phyloP scores from a whole-genome alignment of 1,140 invertebrate genomes.

The Scaptomyza pallida region DNA sequence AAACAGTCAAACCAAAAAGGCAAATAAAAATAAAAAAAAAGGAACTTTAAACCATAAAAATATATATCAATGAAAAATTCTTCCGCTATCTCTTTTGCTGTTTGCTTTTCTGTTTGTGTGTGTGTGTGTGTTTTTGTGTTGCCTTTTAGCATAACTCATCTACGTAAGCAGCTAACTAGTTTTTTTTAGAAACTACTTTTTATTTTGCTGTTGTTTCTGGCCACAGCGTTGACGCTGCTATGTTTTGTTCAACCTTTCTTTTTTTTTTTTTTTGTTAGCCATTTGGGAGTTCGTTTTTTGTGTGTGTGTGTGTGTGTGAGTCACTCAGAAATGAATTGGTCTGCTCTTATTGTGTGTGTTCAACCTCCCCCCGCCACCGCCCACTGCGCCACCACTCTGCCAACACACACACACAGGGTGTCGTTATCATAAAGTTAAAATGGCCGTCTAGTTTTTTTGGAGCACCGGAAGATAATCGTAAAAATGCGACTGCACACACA shows the following conservation, averaged over 20 bases:
- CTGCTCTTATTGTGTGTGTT: slow-evolving; percentile 44
- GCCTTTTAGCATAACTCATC: slow-evolving; percentile 32
- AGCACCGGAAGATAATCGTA: slow-evolving; percentile 26
- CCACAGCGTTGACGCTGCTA: slow-evolving; percentile 26
- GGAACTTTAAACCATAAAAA: slow-evolving; percentile 64
- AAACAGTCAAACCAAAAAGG: slow-evolving; percentile 6
- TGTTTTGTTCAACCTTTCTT: slow-evolving; percentile 1
- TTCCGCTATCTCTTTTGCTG: slow-evolving; percentile 40
- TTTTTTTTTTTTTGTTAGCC: slow-evolving; percentile 38
- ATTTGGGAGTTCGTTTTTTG: slow-evolving; percentile 53
- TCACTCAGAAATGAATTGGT: slow-evolving; percentile 66
- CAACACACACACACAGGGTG: slow-evolving; percentile 52
- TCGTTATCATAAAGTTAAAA: slow-evolving; percentile 49
- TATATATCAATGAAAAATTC: slow-evolving; percentile 69
- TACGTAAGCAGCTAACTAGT: slow-evolving; percentile 59
- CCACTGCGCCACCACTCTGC: background rate
- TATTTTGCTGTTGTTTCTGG: slow-evolving; percentile 17
- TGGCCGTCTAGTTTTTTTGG: slow-evolving; percentile 26
- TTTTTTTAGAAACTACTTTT: slow-evolving; percentile 34
- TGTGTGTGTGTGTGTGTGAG: slow-evolving; percentile 14
- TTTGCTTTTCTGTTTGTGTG: too few relatives aligned
- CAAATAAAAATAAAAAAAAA: slow-evolving; percentile 32
- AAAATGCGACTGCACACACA: slow-evolving; percentile 28
- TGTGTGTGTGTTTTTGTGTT: slow-evolving; percentile 25
- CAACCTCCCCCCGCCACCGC: too few relatives aligned